Evolutionary conservation across 2,113 vertebrate genomes (phyloP), one percentile per base, ranked within the genome.

Genomic region (Hiodon tergisus): DNA sequence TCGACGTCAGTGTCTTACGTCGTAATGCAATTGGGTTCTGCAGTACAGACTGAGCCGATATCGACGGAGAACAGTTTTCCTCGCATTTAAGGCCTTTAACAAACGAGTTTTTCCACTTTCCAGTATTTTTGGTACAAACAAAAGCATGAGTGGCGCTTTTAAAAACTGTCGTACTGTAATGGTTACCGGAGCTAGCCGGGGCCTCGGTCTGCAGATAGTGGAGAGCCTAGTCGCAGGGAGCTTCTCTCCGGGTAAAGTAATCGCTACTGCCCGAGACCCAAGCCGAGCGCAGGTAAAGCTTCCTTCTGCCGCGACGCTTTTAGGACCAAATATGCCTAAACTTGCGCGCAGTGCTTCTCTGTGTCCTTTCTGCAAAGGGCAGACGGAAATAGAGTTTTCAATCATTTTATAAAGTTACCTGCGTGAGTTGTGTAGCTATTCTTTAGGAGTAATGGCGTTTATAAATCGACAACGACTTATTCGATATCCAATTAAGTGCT

Each of bases 141-240:
- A 6, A 9, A 61, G 13, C 0, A 89, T 87, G 87, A 82, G 62
- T 16, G 80, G 80, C 7, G 76, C 76, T 13, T 90, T 91, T 71
- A 81, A 74, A 67, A 82, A 79, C 66, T 91, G 89, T 71, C 81
- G 86, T 71, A 87, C 89, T 6, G 83, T 93, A 66, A 79, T 92
- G 83, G 85, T 92, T 57, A 93, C 93, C 9, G 90, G 91, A 65
- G 90, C 88, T 59, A 92, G 80, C 78, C 86, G 90, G 1, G 91
- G 91, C 11, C 87, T 93, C 72, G 90, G 91, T 0, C 81, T 92
- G 81, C 89, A 92, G 63, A 67, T 93, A 8, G 91, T 91, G 52
- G 73, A 87, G 54, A 88, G 78, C 1, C 83, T 93, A 73, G 88
- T 80, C 0, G 78, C 62, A 10, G 84, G 85, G 77, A 73, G 3